phyloP scores from a whole-genome alignment of 2,888 invertebrate genomes.

The Clanis bilineata region DNA sequence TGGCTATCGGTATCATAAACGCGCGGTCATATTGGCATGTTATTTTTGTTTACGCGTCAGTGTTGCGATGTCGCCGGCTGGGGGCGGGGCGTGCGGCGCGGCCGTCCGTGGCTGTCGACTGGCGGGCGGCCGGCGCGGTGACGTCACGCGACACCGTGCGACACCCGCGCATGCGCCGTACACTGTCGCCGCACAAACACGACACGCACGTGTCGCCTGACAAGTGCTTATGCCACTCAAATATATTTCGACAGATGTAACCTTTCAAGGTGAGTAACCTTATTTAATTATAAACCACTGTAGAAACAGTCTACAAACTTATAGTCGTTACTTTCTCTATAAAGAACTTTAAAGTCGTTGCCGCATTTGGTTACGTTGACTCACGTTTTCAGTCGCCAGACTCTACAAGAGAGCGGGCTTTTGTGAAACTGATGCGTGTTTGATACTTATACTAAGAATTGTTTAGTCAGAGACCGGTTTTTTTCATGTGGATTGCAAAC shows the following conservation, averaged over 20 bases:
- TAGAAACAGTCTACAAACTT: neutral
- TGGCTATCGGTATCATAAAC: conserved; percentile 50
- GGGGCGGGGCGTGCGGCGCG: conserved; percentile 49
- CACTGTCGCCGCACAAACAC: conserved; percentile 12
- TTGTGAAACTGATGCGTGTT: neutral
- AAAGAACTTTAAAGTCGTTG: neutral
- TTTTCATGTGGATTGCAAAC: no score
- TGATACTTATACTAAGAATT: neutral
- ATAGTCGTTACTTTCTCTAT: neutral
- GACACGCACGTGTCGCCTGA: conserved; percentile 36
- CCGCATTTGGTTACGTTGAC: neutral
- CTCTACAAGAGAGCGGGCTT: neutral
- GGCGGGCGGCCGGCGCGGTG: conserved; percentile 44
- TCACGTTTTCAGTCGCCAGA: neutral
- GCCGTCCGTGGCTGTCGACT: conserved; percentile 50
- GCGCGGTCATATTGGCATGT: conserved; percentile 63
- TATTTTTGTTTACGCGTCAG: conserved; percentile 39
- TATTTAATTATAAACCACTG: neutral
- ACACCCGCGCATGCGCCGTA: conserved; percentile 33
- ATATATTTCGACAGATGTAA: conserved; percentile 11
- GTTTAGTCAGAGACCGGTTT: neutral
- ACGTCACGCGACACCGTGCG: conserved; percentile 44
- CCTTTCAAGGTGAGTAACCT: conserved; percentile 11
- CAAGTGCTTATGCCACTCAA: conserved; percentile 13
- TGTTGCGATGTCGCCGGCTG: conserved; percentile 37